phyloP scores from a whole-genome alignment of 2,113 vertebrate genomes.

The Siphamia tubifer region DNA sequence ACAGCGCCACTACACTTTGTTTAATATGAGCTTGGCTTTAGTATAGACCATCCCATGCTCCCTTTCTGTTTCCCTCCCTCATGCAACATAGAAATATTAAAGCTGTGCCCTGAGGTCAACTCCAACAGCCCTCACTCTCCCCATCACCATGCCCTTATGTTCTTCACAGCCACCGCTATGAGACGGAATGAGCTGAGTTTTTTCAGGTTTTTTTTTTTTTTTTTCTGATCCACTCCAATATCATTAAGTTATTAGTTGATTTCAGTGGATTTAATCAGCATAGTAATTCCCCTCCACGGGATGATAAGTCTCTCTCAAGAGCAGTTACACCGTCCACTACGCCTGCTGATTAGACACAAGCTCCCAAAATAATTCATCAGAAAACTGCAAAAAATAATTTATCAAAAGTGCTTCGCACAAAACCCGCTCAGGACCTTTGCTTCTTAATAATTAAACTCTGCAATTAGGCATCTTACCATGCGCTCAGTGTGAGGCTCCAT shows the following conservation, averaged over 20 bases:
- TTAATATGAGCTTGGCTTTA: slow-evolving; percentile 53
- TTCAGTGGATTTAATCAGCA: slow-evolving; percentile 86
- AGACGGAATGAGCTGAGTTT: slow-evolving; percentile 51
- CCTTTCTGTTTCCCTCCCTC: slow-evolving; percentile 23
- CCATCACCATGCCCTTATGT: slow-evolving; percentile 50
- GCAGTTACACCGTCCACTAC: slow-evolving; percentile 84
- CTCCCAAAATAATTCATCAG: slow-evolving; percentile 85
- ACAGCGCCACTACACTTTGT: slow-evolving; percentile 26
- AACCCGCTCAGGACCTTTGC: slow-evolving; percentile 79
- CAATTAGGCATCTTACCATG: slow-evolving; percentile 82
- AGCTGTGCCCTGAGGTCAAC: slow-evolving; percentile 60
- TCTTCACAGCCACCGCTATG: slow-evolving; percentile 34
- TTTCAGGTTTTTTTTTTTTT: slow-evolving; percentile 36
- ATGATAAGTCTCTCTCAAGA: slow-evolving; percentile 84
- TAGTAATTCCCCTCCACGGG: slow-evolving; percentile 83
- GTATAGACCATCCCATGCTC: slow-evolving; percentile 40
- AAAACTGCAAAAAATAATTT: slow-evolving; percentile 88
- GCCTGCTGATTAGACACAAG: slow-evolving; percentile 85
- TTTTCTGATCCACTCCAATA: slow-evolving; percentile 71
- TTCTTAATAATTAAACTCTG: slow-evolving; percentile 87
- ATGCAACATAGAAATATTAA: slow-evolving; percentile 60
- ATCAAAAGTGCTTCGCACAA: slow-evolving; percentile 83
- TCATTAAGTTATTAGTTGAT: slow-evolving; percentile 82
- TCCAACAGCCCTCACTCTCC: slow-evolving; percentile 46
- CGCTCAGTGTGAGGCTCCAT: slow-evolving; percentile 77